Conservation (phyloP, 2,113 vertebrate genomes). For the Ranitomeya imitator region DNA sequence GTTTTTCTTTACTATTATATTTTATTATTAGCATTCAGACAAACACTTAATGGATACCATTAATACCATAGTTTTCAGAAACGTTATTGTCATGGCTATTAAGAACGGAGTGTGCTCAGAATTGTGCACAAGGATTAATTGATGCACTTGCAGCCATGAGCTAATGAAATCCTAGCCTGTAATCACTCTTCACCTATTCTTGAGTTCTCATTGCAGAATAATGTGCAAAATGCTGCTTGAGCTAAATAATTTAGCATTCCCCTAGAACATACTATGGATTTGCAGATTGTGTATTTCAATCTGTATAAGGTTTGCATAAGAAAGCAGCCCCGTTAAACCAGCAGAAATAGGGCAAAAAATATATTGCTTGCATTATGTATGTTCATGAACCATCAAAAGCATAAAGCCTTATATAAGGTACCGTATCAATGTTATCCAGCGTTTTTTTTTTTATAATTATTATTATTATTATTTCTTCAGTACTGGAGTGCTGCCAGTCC, state of each 20-base stretch:
- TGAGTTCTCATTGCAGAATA: neutral
- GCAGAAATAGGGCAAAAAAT: neutral
- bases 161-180: constrained; percentile 43
- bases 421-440: too few relatives aligned
- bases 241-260: constrained; percentile 22
- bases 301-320: neutral
- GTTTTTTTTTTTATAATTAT: too few relatives aligned
- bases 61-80: constrained; percentile 23
- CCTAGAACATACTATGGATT: neutral
- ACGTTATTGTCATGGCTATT: neutral
- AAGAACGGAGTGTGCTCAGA: neutral
- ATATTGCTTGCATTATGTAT: neutral
- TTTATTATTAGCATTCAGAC: neutral
- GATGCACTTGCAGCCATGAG: constrained; percentile 24
- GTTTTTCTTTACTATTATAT: neutral
- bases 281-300: neutral
- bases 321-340: neutral
- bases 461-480: too few relatives aligned
- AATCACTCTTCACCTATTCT: constrained; percentile 45
- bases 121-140: constrained; percentile 40
- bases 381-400: neutral
- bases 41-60: constrained; percentile 17
- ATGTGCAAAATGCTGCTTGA: constrained; percentile 31
- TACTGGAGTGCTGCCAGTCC: too few relatives aligned
- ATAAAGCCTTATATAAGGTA: neutral